phyloP scores from a whole-genome alignment of 2,888 invertebrate genomes.

The Dryobota labecula region DNA sequence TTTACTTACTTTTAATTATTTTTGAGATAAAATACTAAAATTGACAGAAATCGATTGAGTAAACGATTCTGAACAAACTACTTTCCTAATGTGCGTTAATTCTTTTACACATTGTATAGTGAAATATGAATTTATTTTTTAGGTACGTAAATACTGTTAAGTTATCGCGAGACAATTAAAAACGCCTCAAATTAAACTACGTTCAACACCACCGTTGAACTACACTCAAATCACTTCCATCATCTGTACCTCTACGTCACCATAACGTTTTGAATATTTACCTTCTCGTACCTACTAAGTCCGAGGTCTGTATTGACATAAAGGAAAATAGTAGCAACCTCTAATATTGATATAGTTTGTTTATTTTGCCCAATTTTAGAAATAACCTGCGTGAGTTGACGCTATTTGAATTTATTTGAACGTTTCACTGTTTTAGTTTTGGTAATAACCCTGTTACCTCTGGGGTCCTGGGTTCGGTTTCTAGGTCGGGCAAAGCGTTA shows the following conservation, averaged over 20 bases:
- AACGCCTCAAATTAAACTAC: background rate
- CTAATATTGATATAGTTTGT: slow-evolving; percentile 64
- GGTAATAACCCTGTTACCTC: background rate
- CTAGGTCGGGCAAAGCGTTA: too few relatives aligned
- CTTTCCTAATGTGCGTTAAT: too few relatives aligned
- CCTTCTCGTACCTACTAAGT: slow-evolving; percentile 35
- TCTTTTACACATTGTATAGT: too few relatives aligned
- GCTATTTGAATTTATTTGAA: slow-evolving; percentile 55
- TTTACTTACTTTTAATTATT: too few relatives aligned
- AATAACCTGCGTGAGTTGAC: slow-evolving; percentile 59
- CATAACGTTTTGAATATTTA: slow-evolving; percentile 63
- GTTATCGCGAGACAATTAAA: too few relatives aligned
- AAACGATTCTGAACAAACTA: too few relatives aligned
- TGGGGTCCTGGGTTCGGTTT: background rate
- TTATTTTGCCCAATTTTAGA: slow-evolving; percentile 51
- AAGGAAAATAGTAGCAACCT: slow-evolving; percentile 59
- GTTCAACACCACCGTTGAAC: background rate
- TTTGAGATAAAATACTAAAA: too few relatives aligned
- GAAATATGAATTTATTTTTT: too few relatives aligned
- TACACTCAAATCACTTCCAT: slow-evolving; percentile 35
- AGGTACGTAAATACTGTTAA: too few relatives aligned
- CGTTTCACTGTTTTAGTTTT: slow-evolving; percentile 38
- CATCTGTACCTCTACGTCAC: background rate
- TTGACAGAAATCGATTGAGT: too few relatives aligned
- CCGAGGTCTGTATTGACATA: slow-evolving; percentile 65